These are phyloP conservation scores for Meriones unguiculatus DNA, from an alignment of 2,113 vertebrate genomes.

Conservation along the genomic window DNA sequence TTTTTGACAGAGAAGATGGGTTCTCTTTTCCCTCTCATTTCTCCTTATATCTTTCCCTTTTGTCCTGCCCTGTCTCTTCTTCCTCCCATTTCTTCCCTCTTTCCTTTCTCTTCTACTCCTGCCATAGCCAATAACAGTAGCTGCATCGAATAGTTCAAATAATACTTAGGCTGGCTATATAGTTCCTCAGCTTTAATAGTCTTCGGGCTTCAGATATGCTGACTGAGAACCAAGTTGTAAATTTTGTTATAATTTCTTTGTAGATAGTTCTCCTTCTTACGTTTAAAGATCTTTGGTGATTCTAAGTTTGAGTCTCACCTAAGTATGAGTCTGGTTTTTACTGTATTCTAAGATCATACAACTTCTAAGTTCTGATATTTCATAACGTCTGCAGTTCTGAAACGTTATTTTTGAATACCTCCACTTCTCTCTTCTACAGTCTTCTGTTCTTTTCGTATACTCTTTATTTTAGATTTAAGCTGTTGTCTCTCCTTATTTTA, in stretches of 20 bases:
- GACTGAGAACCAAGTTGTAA: background rate
- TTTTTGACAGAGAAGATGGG: background rate
- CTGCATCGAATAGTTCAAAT: too few species aligned
- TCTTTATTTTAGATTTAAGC: background rate
- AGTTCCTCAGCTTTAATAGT: background rate
- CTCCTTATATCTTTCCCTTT: background rate
- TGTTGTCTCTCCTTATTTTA: too few species aligned
- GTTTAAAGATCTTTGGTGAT: background rate
- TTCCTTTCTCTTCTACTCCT: background rate
- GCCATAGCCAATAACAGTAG: background rate
- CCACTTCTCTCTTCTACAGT: background rate
- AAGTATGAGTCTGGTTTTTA: background rate
- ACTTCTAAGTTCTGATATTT: background rate
- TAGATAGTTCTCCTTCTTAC: background rate
- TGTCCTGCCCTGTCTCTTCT: background rate
- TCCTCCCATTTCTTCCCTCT: background rate
- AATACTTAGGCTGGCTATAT: background rate
- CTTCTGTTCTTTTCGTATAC: background rate
- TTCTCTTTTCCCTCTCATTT: background rate
- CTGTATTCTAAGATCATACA: background rate
- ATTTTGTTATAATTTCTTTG: background rate
- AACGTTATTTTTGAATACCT: background rate
- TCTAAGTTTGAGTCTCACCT: background rate
- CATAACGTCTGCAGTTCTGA: background rate
- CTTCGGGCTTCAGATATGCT: background rate